Conservation (phyloP, 2,113 vertebrate species). For the Syrmaticus mikado region DNA sequence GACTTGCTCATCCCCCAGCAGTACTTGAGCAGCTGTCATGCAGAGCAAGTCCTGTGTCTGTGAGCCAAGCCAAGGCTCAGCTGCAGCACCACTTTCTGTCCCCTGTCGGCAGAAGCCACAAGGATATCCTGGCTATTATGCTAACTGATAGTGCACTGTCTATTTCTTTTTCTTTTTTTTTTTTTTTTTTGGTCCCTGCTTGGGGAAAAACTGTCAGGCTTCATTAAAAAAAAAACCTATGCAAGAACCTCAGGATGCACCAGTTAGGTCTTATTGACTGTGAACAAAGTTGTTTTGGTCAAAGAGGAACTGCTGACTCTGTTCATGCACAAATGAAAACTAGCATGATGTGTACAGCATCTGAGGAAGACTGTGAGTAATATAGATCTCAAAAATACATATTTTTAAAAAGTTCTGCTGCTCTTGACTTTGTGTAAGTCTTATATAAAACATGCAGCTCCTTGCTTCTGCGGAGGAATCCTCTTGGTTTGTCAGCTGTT, state of each 20-base stretch:
- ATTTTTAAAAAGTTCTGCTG: neutral
- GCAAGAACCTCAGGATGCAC: neutral
- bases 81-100: neutral
- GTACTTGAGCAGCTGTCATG: rapidly evolving
- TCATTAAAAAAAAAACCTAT: neutral
- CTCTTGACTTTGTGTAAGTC: neutral
- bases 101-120: neutral
- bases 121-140: neutral
- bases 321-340: neutral
- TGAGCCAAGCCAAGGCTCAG: neutral
- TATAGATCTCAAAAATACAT: neutral
- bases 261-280: neutral
- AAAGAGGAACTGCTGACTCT: neutral
- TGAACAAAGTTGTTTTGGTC: neutral
- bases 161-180: neutral
- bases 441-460: neutral
- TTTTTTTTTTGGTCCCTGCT: neutral
- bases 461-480: neutral
- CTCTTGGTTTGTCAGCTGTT: neutral
- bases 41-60: neutral
- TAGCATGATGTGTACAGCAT: neutral
- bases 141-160: rapidly evolving
- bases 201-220: neutral
- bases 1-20: neutral
- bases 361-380: neutral